Evolutionary conservation across 2,113 vertebrate species (phyloP), one percentile per base, ranked within the genome.

Genomic region (Cynopterus brachyotis): DNA sequence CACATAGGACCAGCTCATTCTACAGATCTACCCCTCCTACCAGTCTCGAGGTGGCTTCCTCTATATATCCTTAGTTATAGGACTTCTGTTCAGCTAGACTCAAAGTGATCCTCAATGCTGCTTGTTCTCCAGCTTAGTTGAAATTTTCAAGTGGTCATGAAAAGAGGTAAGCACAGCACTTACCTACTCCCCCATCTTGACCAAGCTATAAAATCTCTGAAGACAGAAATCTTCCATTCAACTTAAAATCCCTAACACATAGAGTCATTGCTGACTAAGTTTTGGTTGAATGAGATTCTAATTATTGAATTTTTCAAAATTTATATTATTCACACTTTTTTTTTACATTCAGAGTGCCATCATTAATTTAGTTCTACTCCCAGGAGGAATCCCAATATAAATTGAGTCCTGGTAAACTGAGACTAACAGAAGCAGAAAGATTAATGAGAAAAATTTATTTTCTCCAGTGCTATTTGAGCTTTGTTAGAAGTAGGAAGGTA

Each of bases 261-360:
- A 69, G 62, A 91, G n/a, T 82, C 83, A 81, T 35, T 85, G 17
- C 11, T 66, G 80, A 89, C 32, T 17, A 45, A 72, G 76, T 32
- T 6, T 42, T 91, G 73, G 30, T 47, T 82, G 45, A 89, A 55
- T 89, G 47, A 93, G 30, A 78, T 76, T 96, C 90, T 42, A 96
- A 55, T 66, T 95, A 78, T 40, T 81, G 72, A 88, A 88, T 76
- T 78, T 95, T 95, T 70, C 70, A 96, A 91, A 85, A 42, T 88
- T 92, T 85, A 70, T 76, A 72, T 64, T 60, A 72, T 75, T 83
- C 79, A 95, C 69, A 93, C 45, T 81, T 96, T 75, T 86, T 78
- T 82, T 94, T 83, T 16, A 13, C 45, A 83, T 90, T 89, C 64
- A 76, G 92, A 95, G 70, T 92, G 30, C 26, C 20, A 79, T 89